Conservation (phyloP, 2,888 invertebrate species). For the Athetis lepigone region DNA sequence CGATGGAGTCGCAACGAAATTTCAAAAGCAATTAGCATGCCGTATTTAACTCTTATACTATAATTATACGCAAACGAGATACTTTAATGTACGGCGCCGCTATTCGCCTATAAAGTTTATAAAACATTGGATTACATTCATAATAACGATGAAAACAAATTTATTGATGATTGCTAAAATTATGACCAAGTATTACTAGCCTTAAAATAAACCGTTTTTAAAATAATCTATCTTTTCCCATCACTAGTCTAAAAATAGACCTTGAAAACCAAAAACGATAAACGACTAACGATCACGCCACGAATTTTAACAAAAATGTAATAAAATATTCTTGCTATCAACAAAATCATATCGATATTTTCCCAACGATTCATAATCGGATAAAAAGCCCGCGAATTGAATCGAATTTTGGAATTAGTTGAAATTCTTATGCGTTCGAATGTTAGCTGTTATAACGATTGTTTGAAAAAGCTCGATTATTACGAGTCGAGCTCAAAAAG, state of each 20-base stretch:
- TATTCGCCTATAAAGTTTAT: constrained; percentile 36
- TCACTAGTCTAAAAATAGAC: not conserved
- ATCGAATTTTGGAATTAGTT: constrained; percentile 39
- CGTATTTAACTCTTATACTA: constrained; percentile 47
- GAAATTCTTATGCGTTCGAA: constrained; percentile 22
- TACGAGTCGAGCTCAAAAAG: constrained; percentile 30
- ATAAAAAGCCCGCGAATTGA: constrained; percentile 29
- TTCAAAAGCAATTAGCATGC: constrained; percentile 58
- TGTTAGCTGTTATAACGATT: constrained; percentile 39
- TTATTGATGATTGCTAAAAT: not conserved
- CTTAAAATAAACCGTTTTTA: not conserved
- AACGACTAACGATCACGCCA: not conserved
- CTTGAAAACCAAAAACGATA: not conserved
- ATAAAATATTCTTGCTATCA: not conserved
- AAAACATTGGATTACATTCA: constrained; percentile 30
- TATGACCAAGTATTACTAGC: no score
- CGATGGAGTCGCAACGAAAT: constrained; percentile 47
- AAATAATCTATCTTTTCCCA: not conserved
- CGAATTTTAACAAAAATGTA: not conserved
- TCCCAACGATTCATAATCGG: constrained; percentile 16
- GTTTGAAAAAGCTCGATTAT: constrained; percentile 42
- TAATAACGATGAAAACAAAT: constrained; percentile 7
- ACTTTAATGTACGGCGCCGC: constrained; percentile 35
- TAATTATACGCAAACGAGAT: constrained; percentile 55
- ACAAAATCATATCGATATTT: constrained; percentile 18